Evolutionary conservation across 2,888 invertebrate species (phyloP).

Genomic region (Melanchra persicariae): DNA sequence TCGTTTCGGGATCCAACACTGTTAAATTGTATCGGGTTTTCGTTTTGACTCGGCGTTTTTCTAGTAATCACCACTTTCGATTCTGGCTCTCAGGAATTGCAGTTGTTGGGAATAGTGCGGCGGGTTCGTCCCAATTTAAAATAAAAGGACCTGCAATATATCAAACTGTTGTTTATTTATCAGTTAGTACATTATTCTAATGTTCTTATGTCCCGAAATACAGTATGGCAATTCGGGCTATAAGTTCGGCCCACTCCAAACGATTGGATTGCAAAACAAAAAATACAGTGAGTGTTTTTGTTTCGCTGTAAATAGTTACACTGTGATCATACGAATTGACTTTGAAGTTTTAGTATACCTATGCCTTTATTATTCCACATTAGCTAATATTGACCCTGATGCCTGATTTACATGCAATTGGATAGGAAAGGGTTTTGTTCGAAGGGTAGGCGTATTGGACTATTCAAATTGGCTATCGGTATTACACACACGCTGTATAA

Average conservation of each 20-base stretch:
- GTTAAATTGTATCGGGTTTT: too few relatives aligned
- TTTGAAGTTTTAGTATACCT: slow-evolving; percentile 50
- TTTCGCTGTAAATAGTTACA: not conserved
- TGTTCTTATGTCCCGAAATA: not conserved
- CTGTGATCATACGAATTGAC: slow-evolving; percentile 47
- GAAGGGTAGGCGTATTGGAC: slow-evolving; percentile 25
- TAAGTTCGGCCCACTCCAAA: not conserved
- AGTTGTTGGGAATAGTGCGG: too few relatives aligned
- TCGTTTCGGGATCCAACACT: too few relatives aligned
- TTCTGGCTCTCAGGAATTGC: too few relatives aligned
- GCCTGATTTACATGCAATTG: slow-evolving; percentile 46
- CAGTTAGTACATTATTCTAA: too few relatives aligned
- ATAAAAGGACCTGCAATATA: too few relatives aligned
- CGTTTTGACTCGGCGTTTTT: too few relatives aligned
- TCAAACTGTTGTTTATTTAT: too few relatives aligned
- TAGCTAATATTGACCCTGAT: slow-evolving; percentile 35
- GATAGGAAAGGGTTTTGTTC: slow-evolving; percentile 45
- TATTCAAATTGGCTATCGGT: slow-evolving; percentile 38
- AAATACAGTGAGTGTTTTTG: too few relatives aligned
- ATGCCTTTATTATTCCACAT: slow-evolving; percentile 35
- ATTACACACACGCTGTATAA: slow-evolving; percentile 11
- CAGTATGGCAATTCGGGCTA: not conserved
- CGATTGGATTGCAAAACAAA: not conserved
- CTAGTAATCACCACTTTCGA: too few relatives aligned
- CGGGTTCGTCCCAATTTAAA: too few relatives aligned